Conservation (phyloP, 2,888 invertebrate species). For the Zhuqinia jingwanae region DNA sequence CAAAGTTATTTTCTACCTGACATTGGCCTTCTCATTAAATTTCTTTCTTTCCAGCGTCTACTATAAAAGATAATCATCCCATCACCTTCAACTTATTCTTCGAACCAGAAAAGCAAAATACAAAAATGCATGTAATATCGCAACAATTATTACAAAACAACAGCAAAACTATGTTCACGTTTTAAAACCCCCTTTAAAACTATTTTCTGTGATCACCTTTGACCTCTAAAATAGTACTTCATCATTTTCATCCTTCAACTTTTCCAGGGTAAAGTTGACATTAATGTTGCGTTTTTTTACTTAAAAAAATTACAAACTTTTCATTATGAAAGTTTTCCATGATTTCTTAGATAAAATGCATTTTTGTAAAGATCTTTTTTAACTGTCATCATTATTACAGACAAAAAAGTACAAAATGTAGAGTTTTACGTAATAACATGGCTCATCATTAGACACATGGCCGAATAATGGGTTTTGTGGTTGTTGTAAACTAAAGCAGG, state of each 20-base stretch:
- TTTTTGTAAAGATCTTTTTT: neutral
- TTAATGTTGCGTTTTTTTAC: slow-evolving; percentile 20
- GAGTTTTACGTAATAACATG: neutral
- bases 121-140: neutral
- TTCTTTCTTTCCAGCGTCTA: neutral
- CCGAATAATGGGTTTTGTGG: neutral
- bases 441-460: neutral
- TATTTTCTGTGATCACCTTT: slow-evolving; percentile 28
- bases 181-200: slow-evolving; percentile 10
- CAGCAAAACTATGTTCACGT: neutral
- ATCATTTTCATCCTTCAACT: slow-evolving; percentile 34
- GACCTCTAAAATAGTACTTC: slow-evolving; percentile 36
- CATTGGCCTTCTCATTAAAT: slow-evolving; percentile 33
- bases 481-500: neutral
- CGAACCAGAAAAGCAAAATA: neutral
- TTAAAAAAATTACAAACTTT: neutral
- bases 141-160: slow-evolving; percentile 6
- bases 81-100: neutral
- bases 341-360: neutral
- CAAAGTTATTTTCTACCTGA: slow-evolving; percentile 21
- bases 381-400: slow-evolving; percentile 8
- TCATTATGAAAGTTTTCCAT: slow-evolving; percentile 4
- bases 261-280: slow-evolving; percentile 8
- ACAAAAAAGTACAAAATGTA: neutral
- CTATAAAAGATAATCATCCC: neutral